phyloP scores from a whole-genome alignment of 2,888 invertebrate species.

The Incurvaria masculella region DNA sequence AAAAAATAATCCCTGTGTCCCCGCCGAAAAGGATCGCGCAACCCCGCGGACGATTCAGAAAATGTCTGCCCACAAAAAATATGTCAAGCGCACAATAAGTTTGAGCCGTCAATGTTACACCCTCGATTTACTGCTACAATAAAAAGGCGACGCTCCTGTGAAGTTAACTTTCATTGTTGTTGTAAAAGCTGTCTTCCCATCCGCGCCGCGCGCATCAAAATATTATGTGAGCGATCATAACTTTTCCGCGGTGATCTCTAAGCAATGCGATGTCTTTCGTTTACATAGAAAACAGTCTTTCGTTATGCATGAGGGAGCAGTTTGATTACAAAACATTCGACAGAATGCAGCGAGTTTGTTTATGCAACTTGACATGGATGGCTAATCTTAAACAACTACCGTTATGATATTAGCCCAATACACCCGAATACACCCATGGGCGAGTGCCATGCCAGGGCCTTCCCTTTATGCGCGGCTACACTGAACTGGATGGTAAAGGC shows the following conservation, averaged over 20 bases:
- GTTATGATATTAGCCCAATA: too few species aligned
- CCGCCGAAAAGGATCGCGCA: background rate
- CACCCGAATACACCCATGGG: too few species aligned
- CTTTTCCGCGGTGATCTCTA: slow-evolving; percentile 17
- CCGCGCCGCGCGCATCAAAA: slow-evolving; percentile 18
- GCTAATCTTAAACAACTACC: too few species aligned
- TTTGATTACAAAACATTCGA: too few species aligned
- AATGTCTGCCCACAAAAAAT: background rate
- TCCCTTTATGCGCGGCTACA: too few species aligned
- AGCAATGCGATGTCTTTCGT: slow-evolving; percentile 15
- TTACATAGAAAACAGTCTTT: slow-evolving; percentile 5
- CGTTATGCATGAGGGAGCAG: slow-evolving; percentile 1
- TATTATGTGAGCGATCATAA: slow-evolving; percentile 6
- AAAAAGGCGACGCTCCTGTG: slow-evolving; percentile 20
- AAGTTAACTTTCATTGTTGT: slow-evolving; percentile 15
- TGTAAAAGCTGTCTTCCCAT: background rate
- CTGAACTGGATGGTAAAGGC: too few species aligned
- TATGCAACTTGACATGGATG: too few species aligned
- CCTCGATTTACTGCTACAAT: slow-evolving; percentile 23
- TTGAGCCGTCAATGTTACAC: slow-evolving; percentile 18
- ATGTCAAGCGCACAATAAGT: slow-evolving; percentile 2
- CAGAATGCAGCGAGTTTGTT: too few species aligned
- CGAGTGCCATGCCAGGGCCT: too few species aligned
- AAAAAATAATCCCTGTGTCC: slow-evolving; percentile 1
- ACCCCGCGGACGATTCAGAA: background rate